phyloP scores from a whole-genome alignment of 2,113 vertebrate species.

The Pelecanoides urinatrix region DNA sequence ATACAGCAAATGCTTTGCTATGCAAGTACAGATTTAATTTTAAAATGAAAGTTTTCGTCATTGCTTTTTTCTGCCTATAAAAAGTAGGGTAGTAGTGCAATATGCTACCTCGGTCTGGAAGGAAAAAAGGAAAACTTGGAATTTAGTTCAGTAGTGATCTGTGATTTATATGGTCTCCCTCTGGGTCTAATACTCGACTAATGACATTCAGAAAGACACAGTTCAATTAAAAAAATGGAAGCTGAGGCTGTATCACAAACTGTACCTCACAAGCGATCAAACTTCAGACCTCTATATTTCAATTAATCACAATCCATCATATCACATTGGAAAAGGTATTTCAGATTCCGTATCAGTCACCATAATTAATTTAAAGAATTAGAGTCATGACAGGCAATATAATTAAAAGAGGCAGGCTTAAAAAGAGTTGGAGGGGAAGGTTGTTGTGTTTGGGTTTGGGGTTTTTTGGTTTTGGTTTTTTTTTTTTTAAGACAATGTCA shows the following conservation, averaged over 20 bases:
- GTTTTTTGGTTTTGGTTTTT: background rate
- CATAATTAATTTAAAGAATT: constrained; percentile 45
- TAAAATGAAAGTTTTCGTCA: background rate
- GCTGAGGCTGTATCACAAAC: background rate
- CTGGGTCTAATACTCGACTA: background rate
- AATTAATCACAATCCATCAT: constrained; percentile 31
- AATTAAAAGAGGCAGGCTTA: constrained; percentile 13
- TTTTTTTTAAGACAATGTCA: background rate
- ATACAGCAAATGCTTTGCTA: background rate
- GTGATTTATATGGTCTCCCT: background rate
- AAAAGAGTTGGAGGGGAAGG: background rate
- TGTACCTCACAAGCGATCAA: background rate
- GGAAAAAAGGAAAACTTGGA: background rate
- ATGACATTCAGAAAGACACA: background rate
- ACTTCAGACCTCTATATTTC: constrained; percentile 22
- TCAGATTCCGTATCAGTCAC: background rate
- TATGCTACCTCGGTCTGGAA: background rate
- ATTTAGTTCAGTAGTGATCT: background rate
- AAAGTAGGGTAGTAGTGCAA: background rate
- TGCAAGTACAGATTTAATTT: background rate
- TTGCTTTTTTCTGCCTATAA: background rate
- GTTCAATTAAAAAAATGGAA: background rate
- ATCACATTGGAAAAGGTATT: background rate
- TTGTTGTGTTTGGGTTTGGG: background rate
- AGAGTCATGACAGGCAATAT: constrained; percentile 34